These are phyloP conservation scores for Tachuris rubrigastra DNA, from an alignment of 2,113 vertebrate species.

Conservation along the genomic window DNA sequence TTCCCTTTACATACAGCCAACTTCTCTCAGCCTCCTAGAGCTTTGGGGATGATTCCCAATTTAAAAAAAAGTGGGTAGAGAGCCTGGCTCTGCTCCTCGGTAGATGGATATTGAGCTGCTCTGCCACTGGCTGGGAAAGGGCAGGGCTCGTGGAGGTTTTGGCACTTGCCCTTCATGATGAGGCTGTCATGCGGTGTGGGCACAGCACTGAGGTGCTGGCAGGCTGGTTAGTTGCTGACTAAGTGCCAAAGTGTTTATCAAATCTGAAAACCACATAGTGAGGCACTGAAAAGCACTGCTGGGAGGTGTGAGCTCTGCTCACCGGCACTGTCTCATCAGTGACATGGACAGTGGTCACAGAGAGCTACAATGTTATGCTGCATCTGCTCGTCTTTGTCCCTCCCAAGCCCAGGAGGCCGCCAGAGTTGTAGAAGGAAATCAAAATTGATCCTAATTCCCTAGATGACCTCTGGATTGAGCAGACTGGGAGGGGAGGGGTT, in stretches of 20 bases:
- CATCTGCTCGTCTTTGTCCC: accelerated
- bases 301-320: neutral
- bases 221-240: neutral
- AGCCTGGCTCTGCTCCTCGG: neutral
- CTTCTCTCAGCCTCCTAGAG: neutral
- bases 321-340: neutral
- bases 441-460: neutral
- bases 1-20: neutral
- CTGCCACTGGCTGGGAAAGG: neutral
- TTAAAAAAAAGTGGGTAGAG: neutral
- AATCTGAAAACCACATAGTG: neutral
- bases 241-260: neutral
- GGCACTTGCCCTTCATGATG: neutral
- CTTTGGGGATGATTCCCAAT: neutral
- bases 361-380: neutral
- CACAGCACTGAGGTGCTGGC: neutral
- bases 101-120: neutral
- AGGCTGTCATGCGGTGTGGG: neutral
- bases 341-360: accelerated
- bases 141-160: neutral
- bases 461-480: neutral
- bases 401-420: neutral
- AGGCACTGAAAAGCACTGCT: neutral
- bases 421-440: neutral
- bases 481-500: neutral